Evolutionary conservation across 2,797 vertebrate genomes (phyloP), one percentile per base, ranked within the genome.

Genomic region (Clarias fuscus): DNA sequence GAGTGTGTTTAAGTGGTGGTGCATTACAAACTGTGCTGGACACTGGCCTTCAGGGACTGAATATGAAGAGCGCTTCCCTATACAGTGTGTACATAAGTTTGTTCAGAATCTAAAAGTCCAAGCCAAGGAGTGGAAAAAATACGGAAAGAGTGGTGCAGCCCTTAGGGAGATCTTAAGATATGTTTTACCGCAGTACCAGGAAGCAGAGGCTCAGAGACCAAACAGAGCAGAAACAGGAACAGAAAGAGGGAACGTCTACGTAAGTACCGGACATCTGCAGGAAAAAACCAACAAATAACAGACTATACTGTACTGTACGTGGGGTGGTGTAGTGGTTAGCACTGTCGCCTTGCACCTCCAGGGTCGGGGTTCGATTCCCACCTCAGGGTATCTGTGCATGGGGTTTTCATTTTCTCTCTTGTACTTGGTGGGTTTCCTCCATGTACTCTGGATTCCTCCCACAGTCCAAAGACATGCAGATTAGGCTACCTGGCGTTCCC

Each of bases 111-210:
- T 24, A 14, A 40, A 70, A 70, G 37, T 83, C 48, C 48, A 5
- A 70, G 81, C 81, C 67, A 83, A 53, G 62, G 68, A 18, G 24
- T 65, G 62, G 27, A 48, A 68, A 48, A 70, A 67, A 82, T 27
- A 68, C 3, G n/a, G n/a, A 70, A 70, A 30, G 27, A 58, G 73
- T 56, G 62, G 61, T 76, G 43, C 70, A 84, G 70, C 37, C 82
- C 61, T 84, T 62, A 84, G 71, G 37, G 71, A 84, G 59, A 76
- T 76, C 43, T 62, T 17, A 62, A 75, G 30, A 75, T 58, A 30
- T 58, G 7, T 56, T 20, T 58, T 77, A 77, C n/a, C 18, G 73
- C 73, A 75, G 58, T 59, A 33, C 17, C 70, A 53, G 40, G 33
- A 75, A 59, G 56, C 67, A 58, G 53, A 59, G 27, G 17, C 15